A percentile compares a stretch with the other conserved stretches of the same genome.
Conservation (phyloP, 2,888 invertebrate species). For the Apoda limacodes region DNA sequence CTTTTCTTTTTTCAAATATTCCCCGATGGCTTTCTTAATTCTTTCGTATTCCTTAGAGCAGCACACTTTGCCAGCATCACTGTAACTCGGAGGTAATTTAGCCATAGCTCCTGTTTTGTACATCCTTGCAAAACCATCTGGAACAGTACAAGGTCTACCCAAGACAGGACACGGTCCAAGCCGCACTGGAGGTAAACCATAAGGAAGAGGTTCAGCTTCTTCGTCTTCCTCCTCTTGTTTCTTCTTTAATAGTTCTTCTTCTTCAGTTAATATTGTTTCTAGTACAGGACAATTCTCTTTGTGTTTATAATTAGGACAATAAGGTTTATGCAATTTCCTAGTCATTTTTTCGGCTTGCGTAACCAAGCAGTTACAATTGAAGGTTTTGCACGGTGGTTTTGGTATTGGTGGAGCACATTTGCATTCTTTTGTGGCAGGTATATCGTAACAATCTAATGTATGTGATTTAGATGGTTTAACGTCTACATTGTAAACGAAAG, state of each 20-base stretch:
- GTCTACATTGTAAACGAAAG: constrained; percentile 26
- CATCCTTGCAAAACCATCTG: constrained; percentile 60
- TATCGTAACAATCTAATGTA: constrained; percentile 34
- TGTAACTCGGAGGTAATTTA: constrained; percentile 43
- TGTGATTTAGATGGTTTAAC: constrained; percentile 22
- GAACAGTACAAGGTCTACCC: constrained; percentile 52
- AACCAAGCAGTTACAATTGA: constrained; percentile 50
- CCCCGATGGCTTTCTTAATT: constrained; percentile 52
- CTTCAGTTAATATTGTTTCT: constrained; percentile 22
- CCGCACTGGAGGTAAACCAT: constrained; percentile 52
- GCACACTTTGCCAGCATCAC: constrained; percentile 55
- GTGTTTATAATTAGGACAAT: constrained; percentile 51
- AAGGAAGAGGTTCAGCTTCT: constrained; percentile 46
- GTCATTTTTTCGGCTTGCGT: constrained; percentile 33
- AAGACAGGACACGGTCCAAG: constrained; percentile 60
- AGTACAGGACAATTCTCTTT: constrained; percentile 49
- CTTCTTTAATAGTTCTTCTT: constrained; percentile 40
- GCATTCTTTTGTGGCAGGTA: constrained; percentile 46
- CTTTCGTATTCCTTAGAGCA: constrained; percentile 59
- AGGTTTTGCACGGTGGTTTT: constrained; percentile 47
- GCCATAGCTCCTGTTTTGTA: constrained; percentile 45
- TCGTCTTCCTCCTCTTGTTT: constrained; percentile 48
- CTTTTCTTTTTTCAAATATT: constrained; percentile 49
- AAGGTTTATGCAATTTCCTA: constrained; percentile 47
- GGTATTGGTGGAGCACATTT: constrained; percentile 48